Evolutionary conservation across 2,113 vertebrate species (phyloP), one percentile per base, ranked within the genome.

Genomic region (Cavia aperea): DNA sequence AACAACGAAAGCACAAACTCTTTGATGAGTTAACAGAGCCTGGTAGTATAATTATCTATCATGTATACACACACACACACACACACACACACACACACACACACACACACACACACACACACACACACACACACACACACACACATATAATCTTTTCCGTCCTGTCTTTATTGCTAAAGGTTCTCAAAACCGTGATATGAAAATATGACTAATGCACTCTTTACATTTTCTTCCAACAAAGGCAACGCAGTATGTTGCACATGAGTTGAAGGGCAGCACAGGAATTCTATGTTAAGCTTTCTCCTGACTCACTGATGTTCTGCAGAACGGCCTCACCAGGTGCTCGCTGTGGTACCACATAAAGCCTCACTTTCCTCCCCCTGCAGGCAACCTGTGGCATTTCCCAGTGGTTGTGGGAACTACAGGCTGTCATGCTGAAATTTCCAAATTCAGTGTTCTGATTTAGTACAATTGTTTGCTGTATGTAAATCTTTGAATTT

Each of bases 391-490:
- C 26, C 88, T 84, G 58, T 84, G 93, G 21, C 49, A 39, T 77
- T 87, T 95, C 62, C 75, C 54, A 75, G n/a, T 16, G 79, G 18
- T 70, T 70, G 0, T 73, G 82, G 66, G 33, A 91, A 0, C 46
- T 77, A 29, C 10, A 58, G 15, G 1, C 16, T 70, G 18, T 54
- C 66, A 83, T n/a, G 62, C 43, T 79, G 56, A 86, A 81, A 66
- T 93, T n/a, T 86, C 36, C n/a, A 75, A 62, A 33, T 93, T 51
- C 1, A 63, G 43, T 9, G 75, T 83, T 19, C 43, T 89, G 75
- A 81, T 51, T 82, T 84, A 90, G 29, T 56, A 7, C 60, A 83
- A 86, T 60, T 60, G 9, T 86, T 95, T 93, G 88, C 90, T 63
- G 33, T 31, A 19, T 31, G 46, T 29, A n/a, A 78, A 60, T 33